Conservation (phyloP, 2,113 vertebrate species). For the Cebidichthys violaceus region DNA sequence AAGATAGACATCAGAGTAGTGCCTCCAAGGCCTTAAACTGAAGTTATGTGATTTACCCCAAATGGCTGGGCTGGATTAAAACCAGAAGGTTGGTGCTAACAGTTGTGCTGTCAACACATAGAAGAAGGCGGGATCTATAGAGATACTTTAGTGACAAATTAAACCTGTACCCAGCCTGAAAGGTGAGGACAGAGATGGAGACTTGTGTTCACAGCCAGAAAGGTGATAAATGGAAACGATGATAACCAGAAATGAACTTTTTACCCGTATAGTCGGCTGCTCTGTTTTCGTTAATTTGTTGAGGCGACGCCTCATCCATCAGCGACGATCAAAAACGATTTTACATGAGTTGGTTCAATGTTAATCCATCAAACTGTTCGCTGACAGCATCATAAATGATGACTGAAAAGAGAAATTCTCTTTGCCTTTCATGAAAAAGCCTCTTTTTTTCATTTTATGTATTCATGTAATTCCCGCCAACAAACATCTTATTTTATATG, state of each 20-base stretch:
- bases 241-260: constrained; percentile 60
- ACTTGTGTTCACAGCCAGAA: constrained; percentile 42
- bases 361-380: constrained; percentile 31
- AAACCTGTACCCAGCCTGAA: constrained; percentile 56
- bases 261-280: constrained; percentile 19
- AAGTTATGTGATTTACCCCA: constrained; percentile 62
- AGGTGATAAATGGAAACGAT: constrained; percentile 59
- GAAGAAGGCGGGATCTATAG: constrained; percentile 48
- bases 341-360: constrained; percentile 3
- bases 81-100: constrained; percentile 26
- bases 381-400: constrained; percentile 6
- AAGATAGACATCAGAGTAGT: constrained; percentile 35
- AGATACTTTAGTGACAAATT: constrained; percentile 74
- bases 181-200: constrained; percentile 61
- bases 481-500: not conserved
- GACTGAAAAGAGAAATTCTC: not conserved
- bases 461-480: not conserved
- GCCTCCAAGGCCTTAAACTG: constrained; percentile 45
- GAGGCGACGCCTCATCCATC: constrained; percentile 15
- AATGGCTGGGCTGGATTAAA: constrained; percentile 5
- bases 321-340: constrained; percentile 11
- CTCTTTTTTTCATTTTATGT: not conserved
- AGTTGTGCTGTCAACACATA: constrained; percentile 61
- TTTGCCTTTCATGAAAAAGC: not conserved
- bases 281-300: constrained; percentile 41